phyloP scores from a whole-genome alignment of 1,140 invertebrate genomes.

The Nylanderia fulva region DNA sequence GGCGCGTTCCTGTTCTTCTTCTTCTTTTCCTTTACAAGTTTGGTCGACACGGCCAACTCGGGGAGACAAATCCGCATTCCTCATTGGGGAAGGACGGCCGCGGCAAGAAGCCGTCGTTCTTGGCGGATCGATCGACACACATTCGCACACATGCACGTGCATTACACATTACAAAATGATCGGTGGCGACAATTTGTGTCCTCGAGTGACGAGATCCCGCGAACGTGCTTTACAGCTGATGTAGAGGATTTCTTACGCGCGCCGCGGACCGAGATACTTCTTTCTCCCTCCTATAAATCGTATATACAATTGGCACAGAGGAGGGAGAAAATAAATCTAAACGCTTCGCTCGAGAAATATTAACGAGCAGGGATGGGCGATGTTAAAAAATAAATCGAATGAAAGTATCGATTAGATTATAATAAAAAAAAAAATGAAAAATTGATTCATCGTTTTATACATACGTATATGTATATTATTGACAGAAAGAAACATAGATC shows the following conservation, averaged over 20 bases:
- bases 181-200: constrained; percentile 59
- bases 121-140: constrained; percentile 53
- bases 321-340: neutral
- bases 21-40: neutral
- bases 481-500: no score
- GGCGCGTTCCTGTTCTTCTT: constrained; percentile 57
- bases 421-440: no score
- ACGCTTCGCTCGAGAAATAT: neutral
- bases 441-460: no score
- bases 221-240: neutral
- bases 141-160: neutral
- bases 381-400: no score
- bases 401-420: no score
- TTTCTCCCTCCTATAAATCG: neutral
- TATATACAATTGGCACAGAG: no score
- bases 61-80: constrained; percentile 67
- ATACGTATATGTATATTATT: no score
- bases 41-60: constrained; percentile 14
- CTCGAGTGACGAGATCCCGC: constrained; percentile 20
- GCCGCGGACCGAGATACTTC: no score
- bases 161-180: constrained; percentile 46
- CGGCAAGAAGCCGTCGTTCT: constrained; percentile 65
- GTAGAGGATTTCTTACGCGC: constrained; percentile 26
- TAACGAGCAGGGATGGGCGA: no score
- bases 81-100: neutral